Evolutionary conservation across 2,888 invertebrate genomes (phyloP), one percentile per base, ranked within the genome.

Genomic region (Falcaria lacertinaria): DNA sequence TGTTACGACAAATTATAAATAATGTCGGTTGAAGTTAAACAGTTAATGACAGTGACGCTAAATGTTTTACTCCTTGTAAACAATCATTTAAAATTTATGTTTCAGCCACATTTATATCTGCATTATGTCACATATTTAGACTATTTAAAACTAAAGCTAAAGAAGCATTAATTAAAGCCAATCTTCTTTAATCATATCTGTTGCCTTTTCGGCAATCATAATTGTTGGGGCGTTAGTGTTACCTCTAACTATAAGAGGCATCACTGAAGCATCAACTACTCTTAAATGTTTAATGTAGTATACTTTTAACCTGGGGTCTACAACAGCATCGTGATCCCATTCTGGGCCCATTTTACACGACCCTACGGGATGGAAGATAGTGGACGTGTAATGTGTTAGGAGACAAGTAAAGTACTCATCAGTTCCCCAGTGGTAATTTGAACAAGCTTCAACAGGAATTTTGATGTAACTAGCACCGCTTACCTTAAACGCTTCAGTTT

Each of bases 181-280:
- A 47, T 86, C 83, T 63, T 93, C 90, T 66, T 94, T 94, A 40
- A 95, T 93, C 87, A 95, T 91, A 75, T 96, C 95, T 1, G 94
- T 91, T 0, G 91, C 94, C 58, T 95, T 95, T 68, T 97, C 96
- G 0, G 92, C 96, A 42, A 96, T 95, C 96, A 96, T 96, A 11
- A 96, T 93, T 0, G 93, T 91, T 0, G 96, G 95, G 0, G 94
- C 96, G 71, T 96, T 96, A 0, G 95, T 95, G 73, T 96, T 96
- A 4, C 94, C 95, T 63, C 91, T 75, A 0, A 91, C 83, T 50
- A 93, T 91, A 16, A 77, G 71, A 0, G 93, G 93, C 92, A 93
- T 93, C 15, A 93, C 90, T 0, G 93, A 93, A 0, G 93, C 89
- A 64, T 94, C 94, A 11, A 93, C 89, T 0, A 94, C 94, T 59